Base-by-base conservation (phyloP, 1,140 invertebrate genomes). In the Diachasma alloeum region DNA sequence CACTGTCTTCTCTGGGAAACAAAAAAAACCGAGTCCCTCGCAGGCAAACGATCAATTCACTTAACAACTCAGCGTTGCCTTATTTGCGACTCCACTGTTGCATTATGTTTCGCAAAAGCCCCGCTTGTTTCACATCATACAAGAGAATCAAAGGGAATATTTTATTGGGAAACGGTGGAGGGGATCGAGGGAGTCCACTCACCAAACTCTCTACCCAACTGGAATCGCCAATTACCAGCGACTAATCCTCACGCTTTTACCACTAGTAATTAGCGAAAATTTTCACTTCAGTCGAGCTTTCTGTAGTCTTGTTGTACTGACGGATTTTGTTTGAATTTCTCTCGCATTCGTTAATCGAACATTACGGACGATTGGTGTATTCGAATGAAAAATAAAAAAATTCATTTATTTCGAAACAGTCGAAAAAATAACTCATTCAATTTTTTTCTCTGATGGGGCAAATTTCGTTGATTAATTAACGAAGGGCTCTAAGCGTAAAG, bases 101-200 rank as follows among this genome's bases (percentile, higher is more conserved):
- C 53, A 73, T 67, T 72, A 53, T 77, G 46, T 63, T 70, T 66
- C 75, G 46, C 59, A 66, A 76, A 79, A 76, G 74, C 71, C 17
- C n/a, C 15, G 36, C 36, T 22, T 56, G 56, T 71, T 56, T 59
- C 75, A 46, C 59, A 46, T 39, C 67, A 26, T 15, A 56, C 22
- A 74, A 69, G 44, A 5, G 15, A 81, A 79, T 82, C 84, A 87
- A 86, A 87, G 80, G 53, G 86, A 87, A 87, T 87, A 84, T 78
- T 83, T 85, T 76, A 82, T 83, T 39, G 39, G 44, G n/a, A 31
- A 63, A 19, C 4, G 19, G 48, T 5, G 59, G 74, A 36, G 69
- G 37, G 68, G 56, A 15, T 44, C 42, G 36, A 31, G 44, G 22
- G 26, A 66, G 48, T 66, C 66, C 22, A 56, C 68, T 39, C 24